phyloP scores from a whole-genome alignment of 2,888 invertebrate genomes.

The Dioctria linearis region DNA sequence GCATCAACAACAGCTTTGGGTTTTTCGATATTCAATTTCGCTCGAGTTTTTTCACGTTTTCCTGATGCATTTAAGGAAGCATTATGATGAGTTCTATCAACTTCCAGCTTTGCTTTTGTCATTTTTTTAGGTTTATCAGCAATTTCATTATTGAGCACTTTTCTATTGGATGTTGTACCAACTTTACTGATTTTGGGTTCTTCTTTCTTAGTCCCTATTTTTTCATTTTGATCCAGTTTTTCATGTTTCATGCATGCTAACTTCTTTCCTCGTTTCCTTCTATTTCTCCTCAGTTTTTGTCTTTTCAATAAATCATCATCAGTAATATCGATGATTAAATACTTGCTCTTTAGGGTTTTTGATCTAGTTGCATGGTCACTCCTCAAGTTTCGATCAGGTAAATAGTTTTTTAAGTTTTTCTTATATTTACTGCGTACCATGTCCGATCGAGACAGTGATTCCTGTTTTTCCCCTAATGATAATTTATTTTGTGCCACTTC shows the following conservation, averaged over 20 bases:
- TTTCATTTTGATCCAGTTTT: too few relatives aligned
- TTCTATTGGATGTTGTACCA: not conserved
- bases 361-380: slow-evolving; percentile 56
- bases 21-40: not conserved
- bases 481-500: not conserved
- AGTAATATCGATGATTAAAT: slow-evolving; percentile 54
- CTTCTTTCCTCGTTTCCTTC: not conserved
- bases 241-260: not conserved
- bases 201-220: not conserved
- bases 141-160: not conserved
- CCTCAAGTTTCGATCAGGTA: slow-evolving; percentile 54
- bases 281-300: not conserved
- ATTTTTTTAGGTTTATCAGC: not conserved
- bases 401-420: not conserved
- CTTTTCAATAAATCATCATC: slow-evolving; percentile 12
- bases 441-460: too few relatives aligned
- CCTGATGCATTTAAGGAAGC: not conserved
- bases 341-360: slow-evolving; percentile 53
- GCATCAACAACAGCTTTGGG: slow-evolving; percentile 21
- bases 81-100: not conserved
- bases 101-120: not conserved
- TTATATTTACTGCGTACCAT: too few relatives aligned
- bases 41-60: not conserved
- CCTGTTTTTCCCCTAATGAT: not conserved
- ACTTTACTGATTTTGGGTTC: not conserved